Evolutionary conservation across 2,113 vertebrate genomes (phyloP), one percentile per base, ranked within the genome.

Genomic region (Grammomys dolichurus): DNA sequence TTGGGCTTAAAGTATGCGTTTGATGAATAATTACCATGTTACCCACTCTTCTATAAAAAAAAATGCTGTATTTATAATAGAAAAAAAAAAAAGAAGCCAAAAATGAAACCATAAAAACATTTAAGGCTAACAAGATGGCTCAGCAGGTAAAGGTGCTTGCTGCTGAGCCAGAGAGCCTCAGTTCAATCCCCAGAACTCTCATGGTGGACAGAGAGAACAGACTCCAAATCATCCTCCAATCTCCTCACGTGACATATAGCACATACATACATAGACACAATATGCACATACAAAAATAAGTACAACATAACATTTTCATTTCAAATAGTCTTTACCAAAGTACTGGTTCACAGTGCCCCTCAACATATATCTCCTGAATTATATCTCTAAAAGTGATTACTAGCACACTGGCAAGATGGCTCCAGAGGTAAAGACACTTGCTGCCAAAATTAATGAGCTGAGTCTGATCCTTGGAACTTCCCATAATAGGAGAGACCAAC

Each of bases 41-140:
- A 22, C n/a, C n/a, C 8, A 0, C 19, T 95, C 24, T n/a, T 75
- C 11, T 58, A 85, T 19, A 26, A 17, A 26, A 26, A 58, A 40
- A 82, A 43, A 31, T 36, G 36, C 24, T 58, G 65, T 78, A 87
- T 54, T 43, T 82, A 40, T 95, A 51, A 90, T 8, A 31, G 54
- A 67, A 94, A 75, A 10, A 63, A 40, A 40, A 80, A 10, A 63
- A 84, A 31, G 28, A 87, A 95, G 94, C 56, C n/a, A 75, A 94
- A 92, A 69, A 88, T 26, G 51, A 46, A 92, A 92, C 84, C 54
- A 56, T 14, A 65, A 78, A 90, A 75, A 51, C 72, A n/a, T 54
- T n/a, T 63, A 63, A 63, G 90, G 43, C 63, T n/a, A 36, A 43
- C 28, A 67, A 86, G 19, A 33, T 36, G 43, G 8, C 43, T 67